Conservation (phyloP, 2,113 vertebrate species). For the Hylia prasina region DNA sequence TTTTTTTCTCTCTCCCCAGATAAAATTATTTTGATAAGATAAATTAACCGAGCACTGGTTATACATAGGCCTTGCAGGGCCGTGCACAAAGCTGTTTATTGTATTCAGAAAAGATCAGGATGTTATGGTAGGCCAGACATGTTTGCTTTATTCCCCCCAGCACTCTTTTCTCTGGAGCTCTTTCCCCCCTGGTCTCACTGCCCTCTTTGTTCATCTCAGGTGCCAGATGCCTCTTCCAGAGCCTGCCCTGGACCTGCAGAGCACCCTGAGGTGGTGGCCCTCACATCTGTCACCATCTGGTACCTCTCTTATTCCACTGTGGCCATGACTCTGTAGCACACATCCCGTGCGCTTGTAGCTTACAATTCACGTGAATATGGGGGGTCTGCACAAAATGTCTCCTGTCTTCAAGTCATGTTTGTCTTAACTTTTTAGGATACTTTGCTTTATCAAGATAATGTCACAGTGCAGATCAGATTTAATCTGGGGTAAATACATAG, state of each 20-base stretch:
- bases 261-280: not conserved
- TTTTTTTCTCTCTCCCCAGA: not conserved
- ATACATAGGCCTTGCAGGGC: not conserved
- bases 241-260: not conserved
- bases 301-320: not conserved
- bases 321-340: not conserved
- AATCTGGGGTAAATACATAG: not conserved
- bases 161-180: not conserved
- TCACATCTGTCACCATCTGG: constrained; percentile 44
- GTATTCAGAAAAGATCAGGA: not conserved
- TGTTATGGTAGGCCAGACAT: not conserved
- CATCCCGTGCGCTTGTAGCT: not conserved
- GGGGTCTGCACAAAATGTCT: not conserved
- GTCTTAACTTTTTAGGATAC: not conserved
- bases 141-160: not conserved
- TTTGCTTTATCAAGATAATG: not conserved
- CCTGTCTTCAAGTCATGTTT: not conserved
- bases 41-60: not conserved
- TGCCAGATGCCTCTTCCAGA: constrained; percentile 21
- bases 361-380: not conserved
- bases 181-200: not conserved
- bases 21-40: not conserved
- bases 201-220: not conserved
- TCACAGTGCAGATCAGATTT: not conserved
- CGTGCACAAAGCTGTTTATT: not conserved